A percentile compares a stretch with the other conserved stretches of the same genome.
Conservation (phyloP, 2,113 vertebrate species). For the Hassar affinis region DNA sequence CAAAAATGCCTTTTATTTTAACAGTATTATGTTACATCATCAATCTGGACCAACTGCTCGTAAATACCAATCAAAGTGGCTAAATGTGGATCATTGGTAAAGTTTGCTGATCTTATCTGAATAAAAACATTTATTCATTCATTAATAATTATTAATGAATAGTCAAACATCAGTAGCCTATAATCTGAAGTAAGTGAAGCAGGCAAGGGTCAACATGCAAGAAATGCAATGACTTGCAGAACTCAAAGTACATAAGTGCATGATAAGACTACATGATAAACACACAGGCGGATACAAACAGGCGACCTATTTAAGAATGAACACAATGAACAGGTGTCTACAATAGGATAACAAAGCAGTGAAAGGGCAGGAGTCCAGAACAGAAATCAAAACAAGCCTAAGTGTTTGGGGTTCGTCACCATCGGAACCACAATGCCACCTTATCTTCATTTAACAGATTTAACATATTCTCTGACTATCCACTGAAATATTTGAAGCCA, state of each 20-base stretch:
- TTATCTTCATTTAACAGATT: neutral
- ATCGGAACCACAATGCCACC: neutral
- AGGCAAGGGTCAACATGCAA: neutral
- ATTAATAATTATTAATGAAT: neutral
- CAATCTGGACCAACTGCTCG: neutral
- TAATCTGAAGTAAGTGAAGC: neutral
- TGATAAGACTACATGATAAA: neutral
- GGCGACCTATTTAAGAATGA: neutral
- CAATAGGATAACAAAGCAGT: neutral
- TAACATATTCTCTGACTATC: neutral
- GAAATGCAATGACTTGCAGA: neutral
- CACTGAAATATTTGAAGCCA: neutral
- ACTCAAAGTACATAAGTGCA: neutral
- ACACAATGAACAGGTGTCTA: neutral
- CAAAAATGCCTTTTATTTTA: slow-evolving; percentile 29
- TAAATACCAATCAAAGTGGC: neutral
- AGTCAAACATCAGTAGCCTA: neutral
- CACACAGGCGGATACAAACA: neutral
- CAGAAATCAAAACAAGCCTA: neutral
- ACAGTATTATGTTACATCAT: neutral
- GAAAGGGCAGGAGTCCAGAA: neutral
- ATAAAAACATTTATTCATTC: neutral
- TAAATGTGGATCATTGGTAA: neutral
- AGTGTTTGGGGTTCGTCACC: neutral
- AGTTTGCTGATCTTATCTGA: neutral